Evolutionary conservation across 2,113 vertebrate genomes (phyloP).

Genomic region (Cinclus cinclus): DNA sequence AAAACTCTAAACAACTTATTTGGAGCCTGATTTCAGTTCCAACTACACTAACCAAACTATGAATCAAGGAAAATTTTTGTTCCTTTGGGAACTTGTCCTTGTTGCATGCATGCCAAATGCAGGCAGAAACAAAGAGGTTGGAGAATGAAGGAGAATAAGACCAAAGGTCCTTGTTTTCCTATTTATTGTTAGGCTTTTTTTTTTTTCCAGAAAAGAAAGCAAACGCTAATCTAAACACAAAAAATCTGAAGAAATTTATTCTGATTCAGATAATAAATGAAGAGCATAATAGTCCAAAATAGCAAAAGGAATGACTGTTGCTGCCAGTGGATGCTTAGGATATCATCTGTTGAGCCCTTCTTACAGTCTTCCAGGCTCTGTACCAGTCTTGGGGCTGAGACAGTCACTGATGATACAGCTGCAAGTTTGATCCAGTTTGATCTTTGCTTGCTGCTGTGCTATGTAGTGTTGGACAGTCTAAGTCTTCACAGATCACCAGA

Average conservation of each 20-base stretch:
- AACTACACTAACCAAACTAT: background rate
- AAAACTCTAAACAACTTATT: background rate
- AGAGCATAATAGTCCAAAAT: background rate
- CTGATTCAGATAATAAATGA: background rate
- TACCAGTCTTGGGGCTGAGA: background rate
- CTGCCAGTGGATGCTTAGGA: background rate
- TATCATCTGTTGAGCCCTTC: background rate
- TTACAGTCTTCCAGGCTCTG: background rate
- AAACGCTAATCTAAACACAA: background rate
- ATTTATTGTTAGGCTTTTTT: background rate
- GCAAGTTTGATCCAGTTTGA: background rate
- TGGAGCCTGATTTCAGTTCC: background rate
- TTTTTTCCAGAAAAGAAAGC: background rate
- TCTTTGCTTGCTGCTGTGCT: background rate
- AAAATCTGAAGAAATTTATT: background rate
- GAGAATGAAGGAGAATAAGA: background rate
- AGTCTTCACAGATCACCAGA: background rate
- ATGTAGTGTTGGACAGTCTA: background rate
- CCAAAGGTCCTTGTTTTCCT: background rate
- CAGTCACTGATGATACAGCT: background rate
- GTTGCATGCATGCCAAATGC: background rate
- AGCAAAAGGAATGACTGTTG: background rate
- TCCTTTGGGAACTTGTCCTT: background rate
- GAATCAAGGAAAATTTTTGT: background rate
- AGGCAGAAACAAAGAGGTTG: background rate